Evolutionary conservation across 2,888 invertebrate species (phyloP).

Genomic region (Platerodrilus igneus): DNA sequence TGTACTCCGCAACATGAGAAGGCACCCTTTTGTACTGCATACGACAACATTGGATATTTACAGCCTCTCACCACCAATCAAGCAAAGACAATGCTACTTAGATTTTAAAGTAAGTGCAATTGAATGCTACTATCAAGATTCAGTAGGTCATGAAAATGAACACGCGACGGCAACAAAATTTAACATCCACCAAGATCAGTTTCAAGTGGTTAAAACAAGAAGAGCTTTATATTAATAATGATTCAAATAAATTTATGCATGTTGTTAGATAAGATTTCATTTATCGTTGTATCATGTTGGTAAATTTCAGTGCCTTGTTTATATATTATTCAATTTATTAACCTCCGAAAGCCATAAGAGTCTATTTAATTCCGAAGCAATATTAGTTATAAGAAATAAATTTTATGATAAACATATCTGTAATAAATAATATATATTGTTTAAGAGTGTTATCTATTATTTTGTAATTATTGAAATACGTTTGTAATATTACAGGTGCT

Average conservation of each 20-base stretch:
- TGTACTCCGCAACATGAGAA: slow-evolving; percentile 30
- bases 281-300: no score
- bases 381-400: neutral
- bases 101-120: slow-evolving; percentile 55
- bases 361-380: slow-evolving; percentile 15
- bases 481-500: slow-evolving; percentile 11
- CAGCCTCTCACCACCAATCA: slow-evolving; percentile 31
- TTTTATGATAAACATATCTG: neutral
- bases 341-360: slow-evolving; percentile 16
- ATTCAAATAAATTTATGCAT: slow-evolving; percentile 39
- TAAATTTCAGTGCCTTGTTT: no score
- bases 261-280: slow-evolving; percentile 20
- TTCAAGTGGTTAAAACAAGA: slow-evolving; percentile 58
- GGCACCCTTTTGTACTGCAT: slow-evolving; percentile 26
- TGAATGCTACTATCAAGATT: slow-evolving; percentile 52
- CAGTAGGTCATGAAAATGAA: slow-evolving; percentile 49
- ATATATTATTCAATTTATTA: no score
- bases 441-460: slow-evolving; percentile 13
- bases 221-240: slow-evolving; percentile 41
- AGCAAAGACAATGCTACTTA: slow-evolving; percentile 48
- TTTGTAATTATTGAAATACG: slow-evolving; percentile 14
- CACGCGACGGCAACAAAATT: slow-evolving; percentile 49
- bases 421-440: neutral
- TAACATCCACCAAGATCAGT: slow-evolving; percentile 49
- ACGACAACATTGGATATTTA: slow-evolving; percentile 30